phyloP scores from a whole-genome alignment of 2,888 invertebrate genomes.

The Hydroisotoma schaefferi region DNA sequence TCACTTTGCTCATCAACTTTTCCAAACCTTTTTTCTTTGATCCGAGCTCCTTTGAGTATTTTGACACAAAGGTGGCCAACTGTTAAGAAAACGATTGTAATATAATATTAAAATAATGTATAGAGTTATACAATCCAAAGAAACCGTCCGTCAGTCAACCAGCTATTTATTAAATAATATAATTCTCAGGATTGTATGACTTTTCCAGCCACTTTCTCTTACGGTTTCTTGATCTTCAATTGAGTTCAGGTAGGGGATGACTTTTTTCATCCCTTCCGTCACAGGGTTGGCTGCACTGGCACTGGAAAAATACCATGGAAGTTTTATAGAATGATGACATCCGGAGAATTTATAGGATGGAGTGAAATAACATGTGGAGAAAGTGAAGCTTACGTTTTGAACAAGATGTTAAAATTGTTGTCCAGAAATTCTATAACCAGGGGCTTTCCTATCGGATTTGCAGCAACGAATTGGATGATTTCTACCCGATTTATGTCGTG shows the following conservation, averaged over 20 bases:
- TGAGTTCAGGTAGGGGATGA: conserved; percentile 14
- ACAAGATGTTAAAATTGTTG: conserved; percentile 24
- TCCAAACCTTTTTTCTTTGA: conserved; percentile 22
- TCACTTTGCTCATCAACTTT: conserved; percentile 20
- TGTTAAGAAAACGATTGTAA: conserved; percentile 5
- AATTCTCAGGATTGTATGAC: too few relatives aligned
- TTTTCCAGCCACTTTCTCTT: too few relatives aligned
- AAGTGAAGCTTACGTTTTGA: conserved; percentile 38
- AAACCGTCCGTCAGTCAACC: too few relatives aligned
- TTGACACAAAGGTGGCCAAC: conserved; percentile 27
- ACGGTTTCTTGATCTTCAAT: conserved; percentile 20
- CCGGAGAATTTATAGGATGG: too few relatives aligned
- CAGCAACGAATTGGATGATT: conserved; percentile 20
- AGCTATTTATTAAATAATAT: too few relatives aligned
- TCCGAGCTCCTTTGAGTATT: conserved; percentile 19
- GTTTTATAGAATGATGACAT: too few relatives aligned
- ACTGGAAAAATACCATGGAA: conserved; percentile 10
- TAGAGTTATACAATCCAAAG: too few relatives aligned
- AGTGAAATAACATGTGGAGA: too few relatives aligned
- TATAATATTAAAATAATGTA: too few relatives aligned
- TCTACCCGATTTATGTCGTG: conserved; percentile 33
- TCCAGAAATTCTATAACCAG: conserved; percentile 23
- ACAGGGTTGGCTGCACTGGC: conserved; percentile 34
- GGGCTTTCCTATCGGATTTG: conserved; percentile 21
- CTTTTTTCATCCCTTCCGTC: conserved; percentile 25